Evolutionary conservation across 1,140 invertebrate genomes (phyloP), one percentile per base, ranked within the genome.

Genomic region (Holotrichia oblita): DNA sequence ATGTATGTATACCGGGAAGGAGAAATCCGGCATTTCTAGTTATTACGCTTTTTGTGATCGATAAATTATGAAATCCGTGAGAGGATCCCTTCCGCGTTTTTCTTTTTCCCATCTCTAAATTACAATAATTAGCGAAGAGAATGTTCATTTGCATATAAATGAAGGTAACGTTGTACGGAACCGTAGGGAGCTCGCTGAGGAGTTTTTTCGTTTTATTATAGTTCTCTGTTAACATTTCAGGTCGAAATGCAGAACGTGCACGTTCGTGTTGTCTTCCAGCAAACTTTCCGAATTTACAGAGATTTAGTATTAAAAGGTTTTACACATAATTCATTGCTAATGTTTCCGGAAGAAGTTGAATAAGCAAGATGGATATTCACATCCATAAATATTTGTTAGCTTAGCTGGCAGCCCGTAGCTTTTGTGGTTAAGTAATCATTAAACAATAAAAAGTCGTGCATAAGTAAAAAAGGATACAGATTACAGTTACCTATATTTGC

Each of bases 301-400:
- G 61, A 69, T 69, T 69, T 69, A 69, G 61, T 69, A 69, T 69
- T 69, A 69, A 69, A 69, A 69, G 61, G 61, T 69, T 22, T 69
- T 20, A 14, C 61, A 69, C 61, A 69, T 69, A 69, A 69, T 69
- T 69, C 61, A 69, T 69, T 20, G 22, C 61, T 69, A 69, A 69
- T 69, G 61, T 34, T 69, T 69, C 61, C 61, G 61, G 61, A 69
- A 69, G 61, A 69, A 27, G 17, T 69, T 34, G 61, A 69, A 69
- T 69, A 69, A 69, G 22, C 27, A 22, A 14, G 20, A 24, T 27
- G 61, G 20, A 24, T 69, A 69, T 69, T 22, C 61, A 69, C 22
- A 69, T 69, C 22, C 61, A 69, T 69, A 69, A 69, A 22, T 27
- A 69, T 69, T 69, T 69, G 61, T 34, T 20, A 69, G 61, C 61